Conservation (phyloP, 1,140 invertebrate species). For the Idris sp. region DNA sequence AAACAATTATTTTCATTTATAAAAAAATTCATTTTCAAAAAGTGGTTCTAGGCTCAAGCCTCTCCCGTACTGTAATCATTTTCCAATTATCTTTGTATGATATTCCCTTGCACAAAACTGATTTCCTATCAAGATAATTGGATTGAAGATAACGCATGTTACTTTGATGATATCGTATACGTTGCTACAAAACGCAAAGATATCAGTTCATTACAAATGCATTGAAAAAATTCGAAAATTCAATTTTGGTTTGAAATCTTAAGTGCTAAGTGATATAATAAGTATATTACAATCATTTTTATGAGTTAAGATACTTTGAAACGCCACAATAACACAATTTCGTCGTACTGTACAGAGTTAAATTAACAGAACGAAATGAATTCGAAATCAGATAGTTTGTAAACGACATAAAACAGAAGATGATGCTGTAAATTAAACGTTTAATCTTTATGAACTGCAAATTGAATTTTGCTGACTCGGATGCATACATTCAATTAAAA, state of each 20-base stretch:
- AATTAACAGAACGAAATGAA: conserved; percentile 6
- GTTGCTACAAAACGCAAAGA: conserved; percentile 4
- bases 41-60: no score
- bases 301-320: no score
- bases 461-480: conserved; percentile 27
- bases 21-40: no score
- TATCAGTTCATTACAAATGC: conserved; percentile 15
- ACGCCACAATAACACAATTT: no score
- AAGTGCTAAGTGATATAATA: no score
- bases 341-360: not conserved
- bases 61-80: not conserved
- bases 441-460: conserved; percentile 12
- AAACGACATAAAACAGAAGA: conserved; percentile 9
- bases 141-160: conserved; percentile 17
- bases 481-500: conserved; percentile 41
- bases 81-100: not conserved
- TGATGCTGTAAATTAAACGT: conserved; percentile 25
- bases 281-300: no score
- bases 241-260: no score
- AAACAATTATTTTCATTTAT: no score
- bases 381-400: not conserved
- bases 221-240: conserved; percentile 12
- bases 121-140: conserved; percentile 14
- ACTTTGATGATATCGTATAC: conserved; percentile 13
- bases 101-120: conserved; percentile 9